Conservation (phyloP, 2,888 invertebrate genomes). For the Eupelmus urozonus region DNA sequence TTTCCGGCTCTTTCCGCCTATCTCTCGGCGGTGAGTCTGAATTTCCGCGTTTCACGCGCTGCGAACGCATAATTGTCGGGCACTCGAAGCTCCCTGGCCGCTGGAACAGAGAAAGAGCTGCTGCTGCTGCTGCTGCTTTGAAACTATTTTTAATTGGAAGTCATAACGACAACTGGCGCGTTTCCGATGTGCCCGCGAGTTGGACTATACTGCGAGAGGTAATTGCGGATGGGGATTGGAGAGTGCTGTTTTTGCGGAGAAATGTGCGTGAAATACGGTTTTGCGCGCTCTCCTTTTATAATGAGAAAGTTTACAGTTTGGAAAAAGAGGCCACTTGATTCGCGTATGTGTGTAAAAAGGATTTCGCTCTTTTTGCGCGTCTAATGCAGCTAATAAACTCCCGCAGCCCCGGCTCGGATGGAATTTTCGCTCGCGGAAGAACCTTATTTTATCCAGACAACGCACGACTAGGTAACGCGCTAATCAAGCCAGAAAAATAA, state of each 20-base stretch:
- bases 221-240: not conserved
- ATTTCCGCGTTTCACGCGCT: slow-evolving; percentile 39
- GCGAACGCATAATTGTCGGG: slow-evolving; percentile 39
- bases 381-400: too few species aligned
- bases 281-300: too few species aligned
- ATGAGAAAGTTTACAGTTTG: too few species aligned
- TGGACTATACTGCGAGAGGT: not conserved
- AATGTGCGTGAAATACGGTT: not conserved
- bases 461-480: too few species aligned
- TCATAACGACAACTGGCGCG: slow-evolving; percentile 44
- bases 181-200: not conserved
- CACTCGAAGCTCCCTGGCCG: slow-evolving; percentile 13
- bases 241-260: too few species aligned
- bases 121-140: slow-evolving; percentile 22
- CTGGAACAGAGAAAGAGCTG: not conserved
- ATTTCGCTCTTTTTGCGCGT: too few species aligned
- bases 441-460: too few species aligned
- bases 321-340: too few species aligned
- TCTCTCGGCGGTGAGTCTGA: slow-evolving; percentile 1
- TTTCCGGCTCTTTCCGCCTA: slow-evolving; percentile 46
- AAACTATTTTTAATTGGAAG: slow-evolving; percentile 50
- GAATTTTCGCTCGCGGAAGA: too few species aligned
- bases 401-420: too few species aligned
- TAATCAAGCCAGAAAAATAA: too few species aligned
- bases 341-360: too few species aligned